phyloP scores from a whole-genome alignment of 2,888 invertebrate species.

The Glaucopsyche alexis region DNA sequence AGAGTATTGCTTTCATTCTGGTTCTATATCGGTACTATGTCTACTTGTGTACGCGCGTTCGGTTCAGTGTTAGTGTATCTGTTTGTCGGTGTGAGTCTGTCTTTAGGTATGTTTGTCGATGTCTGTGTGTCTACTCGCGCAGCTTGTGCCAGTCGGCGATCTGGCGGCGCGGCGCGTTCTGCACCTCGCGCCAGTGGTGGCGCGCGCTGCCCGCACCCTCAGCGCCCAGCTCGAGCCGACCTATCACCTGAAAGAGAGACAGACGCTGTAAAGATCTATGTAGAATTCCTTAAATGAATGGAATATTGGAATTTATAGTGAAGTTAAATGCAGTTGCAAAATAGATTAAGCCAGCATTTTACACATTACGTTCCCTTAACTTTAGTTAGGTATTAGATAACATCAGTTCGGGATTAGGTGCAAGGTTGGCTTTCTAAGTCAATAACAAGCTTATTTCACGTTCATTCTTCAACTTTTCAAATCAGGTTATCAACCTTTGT shows the following conservation, averaged over 20 bases:
- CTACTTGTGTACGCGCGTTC: neutral
- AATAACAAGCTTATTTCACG: too few species aligned
- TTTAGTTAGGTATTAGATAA: too few species aligned
- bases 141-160: constrained; percentile 99
- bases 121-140: constrained; percentile 83
- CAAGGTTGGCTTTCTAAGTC: too few species aligned
- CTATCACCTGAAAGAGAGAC: constrained; percentile 87
- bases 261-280: neutral
- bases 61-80: neutral
- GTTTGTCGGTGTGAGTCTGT: constrained; percentile 6
- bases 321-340: too few species aligned
- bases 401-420: too few species aligned
- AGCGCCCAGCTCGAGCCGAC: constrained; percentile 95
- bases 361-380: too few species aligned
- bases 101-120: neutral
- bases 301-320: too few species aligned
- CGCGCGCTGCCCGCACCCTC: constrained; percentile 90
- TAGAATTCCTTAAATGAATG: too few species aligned
- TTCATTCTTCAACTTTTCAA: too few species aligned
- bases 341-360: too few species aligned
- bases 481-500: too few species aligned
- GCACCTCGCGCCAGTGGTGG: constrained; percentile 98
- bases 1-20: constrained; percentile 4
- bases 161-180: constrained; percentile 97
- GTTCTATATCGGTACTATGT: neutral